Base-by-base conservation (phyloP, 2,113 vertebrate genomes). In the Cottus gobio region DNA sequence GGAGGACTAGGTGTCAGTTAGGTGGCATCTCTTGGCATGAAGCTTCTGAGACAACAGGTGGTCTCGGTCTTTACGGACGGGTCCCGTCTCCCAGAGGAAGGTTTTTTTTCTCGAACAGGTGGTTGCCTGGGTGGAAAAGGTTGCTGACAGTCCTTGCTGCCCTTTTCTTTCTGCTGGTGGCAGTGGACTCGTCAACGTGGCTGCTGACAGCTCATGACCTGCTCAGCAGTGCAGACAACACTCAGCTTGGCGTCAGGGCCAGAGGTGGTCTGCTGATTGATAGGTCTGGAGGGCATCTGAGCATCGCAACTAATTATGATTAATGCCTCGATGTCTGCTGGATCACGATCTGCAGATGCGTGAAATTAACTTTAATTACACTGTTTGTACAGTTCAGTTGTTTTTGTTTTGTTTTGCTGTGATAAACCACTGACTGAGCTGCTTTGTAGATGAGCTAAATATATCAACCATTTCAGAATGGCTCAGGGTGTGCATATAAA, bases 341-440 rank as follows among this genome's bases (percentile, higher is more conserved):
- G 84, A 91, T 91, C 89, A 87, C 80, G 84, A 90, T 91, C 88
- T 91, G 89, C 83, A 91, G 87, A 91, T 80, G 91, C 91, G 65
- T 94, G 89, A 93, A 93, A 95, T 94, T 90, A 91, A 80, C 85
- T 91, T 94, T 91, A 93, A 94, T 95, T 91, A 90, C 82, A 48
- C 34, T 5, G 81, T 91, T 87, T 84, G 84, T 85, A 83, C 82
- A 82, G 66, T 78, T 90, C 65, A 87, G 76, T 88, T 80, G 84
- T 86, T 88, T 89, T 89, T 90, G 82, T 88, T 91, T 86, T 90
- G 82, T 87, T 88, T 82, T 82, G 57, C 76, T 85, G 75, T 58
- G 84, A 84, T 85, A 80, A 77, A 84, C 85, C 68, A 84, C 70
- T 46, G 44, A 83, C 24, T 61, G 57, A 80, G 85, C 36, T 52